These are phyloP conservation scores for Synergus laeviventris DNA, from an alignment of 2,888 invertebrate species.

Conservation along the genomic window DNA sequence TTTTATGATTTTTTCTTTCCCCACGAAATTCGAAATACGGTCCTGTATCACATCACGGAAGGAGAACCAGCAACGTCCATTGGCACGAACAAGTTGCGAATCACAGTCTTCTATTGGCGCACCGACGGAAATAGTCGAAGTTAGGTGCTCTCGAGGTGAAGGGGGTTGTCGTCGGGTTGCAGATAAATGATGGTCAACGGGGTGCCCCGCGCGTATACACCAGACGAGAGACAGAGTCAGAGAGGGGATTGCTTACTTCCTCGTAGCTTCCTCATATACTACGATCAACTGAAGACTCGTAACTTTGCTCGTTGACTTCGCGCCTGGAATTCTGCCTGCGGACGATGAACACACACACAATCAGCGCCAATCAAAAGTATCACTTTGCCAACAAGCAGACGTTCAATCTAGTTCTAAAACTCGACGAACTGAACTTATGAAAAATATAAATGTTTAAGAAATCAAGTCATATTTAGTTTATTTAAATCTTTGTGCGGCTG, in stretches of 20 bases:
- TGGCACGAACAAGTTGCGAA: slow-evolving; percentile 55
- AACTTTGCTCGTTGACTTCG: slow-evolving; percentile 29
- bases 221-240: slow-evolving; percentile 43
- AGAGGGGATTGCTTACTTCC: slow-evolving; percentile 64
- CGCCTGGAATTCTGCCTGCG: slow-evolving; percentile 23
- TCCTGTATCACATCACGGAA: slow-evolving; percentile 36
- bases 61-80: slow-evolving; percentile 56
- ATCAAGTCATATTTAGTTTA: no score
- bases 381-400: not conserved
- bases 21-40: slow-evolving; percentile 42
- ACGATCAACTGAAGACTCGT: slow-evolving; percentile 27
- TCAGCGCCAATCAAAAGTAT: slow-evolving; percentile 3
- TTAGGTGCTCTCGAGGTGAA: slow-evolving; percentile 48
- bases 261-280: slow-evolving; percentile 66
- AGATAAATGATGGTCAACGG: slow-evolving; percentile 35
- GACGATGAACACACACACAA: not conserved
- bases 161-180: slow-evolving; percentile 44
- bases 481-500: no score
- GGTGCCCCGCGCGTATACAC: slow-evolving; percentile 32
- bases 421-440: no score
- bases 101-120: slow-evolving; percentile 55
- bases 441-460: no score
- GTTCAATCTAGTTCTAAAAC: no score
- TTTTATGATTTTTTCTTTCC: not conserved
- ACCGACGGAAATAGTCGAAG: slow-evolving; percentile 69